Evolutionary conservation across 1,140 invertebrate species (phyloP), one percentile per base, ranked within the genome.

Genomic region (Vanessa atalanta): DNA sequence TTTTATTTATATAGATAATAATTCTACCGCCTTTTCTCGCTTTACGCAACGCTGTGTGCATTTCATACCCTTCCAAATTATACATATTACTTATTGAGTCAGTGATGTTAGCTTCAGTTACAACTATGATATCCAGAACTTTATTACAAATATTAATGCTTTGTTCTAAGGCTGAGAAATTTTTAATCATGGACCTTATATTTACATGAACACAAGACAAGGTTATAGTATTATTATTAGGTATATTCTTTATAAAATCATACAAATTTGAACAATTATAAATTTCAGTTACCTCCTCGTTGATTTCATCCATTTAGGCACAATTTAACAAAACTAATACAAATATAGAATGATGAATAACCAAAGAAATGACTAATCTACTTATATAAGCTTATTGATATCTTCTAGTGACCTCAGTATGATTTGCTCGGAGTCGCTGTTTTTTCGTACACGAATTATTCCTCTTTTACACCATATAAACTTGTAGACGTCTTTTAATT

Each of bases 381-480:
- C 11, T 31, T 16, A 67, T 53, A n/a, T 50, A 48, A 50, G 47
- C 16, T 43, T 67, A 23, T 31, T 65, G 7, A 69, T 47, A 20
- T 69, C 55, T 7, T 57, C 67, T 57, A 60, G 26, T 11, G 51
- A 43, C 47, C 43, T 69, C 47, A 71, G 23, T 20, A 71, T 51
- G 6, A 71, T 51, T 16, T n/a, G 50, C n/a, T 71, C 26, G 13
- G 23, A 14, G 31, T 51, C 47, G n/a, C 31, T 51, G 26, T 57
- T 67, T 60, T 66, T 75, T 26, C 73, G 37, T 51, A 55, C 73
- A 47, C 61, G 20, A 15, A 75, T 43, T 15, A 70, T 14, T 55
- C 67, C 75, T 50, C 60, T 77, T 70, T 77, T 77, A 43, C 72
- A 73, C 75, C 75, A 77, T 57, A 77, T 64, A 47, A 73, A 77